Evolutionary conservation across 2,113 vertebrate genomes (phyloP), one percentile per base, ranked within the genome.

Genomic region (Ancistrus triradiatus): DNA sequence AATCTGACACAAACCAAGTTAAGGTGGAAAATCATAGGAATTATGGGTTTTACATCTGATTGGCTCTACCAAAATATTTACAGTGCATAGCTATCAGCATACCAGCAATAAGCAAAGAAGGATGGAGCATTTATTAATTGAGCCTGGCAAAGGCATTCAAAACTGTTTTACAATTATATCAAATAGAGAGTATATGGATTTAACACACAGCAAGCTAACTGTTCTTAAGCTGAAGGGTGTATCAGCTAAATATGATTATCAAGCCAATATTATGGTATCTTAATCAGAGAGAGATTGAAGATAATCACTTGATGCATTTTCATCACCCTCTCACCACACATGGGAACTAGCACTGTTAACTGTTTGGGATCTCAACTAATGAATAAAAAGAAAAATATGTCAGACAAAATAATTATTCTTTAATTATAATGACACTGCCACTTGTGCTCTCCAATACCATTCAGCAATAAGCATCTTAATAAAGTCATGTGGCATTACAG

Each of bases 41-140:
- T 62, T 62, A 55, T 46, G 17, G 17, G 33, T 33, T 38, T 42
- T 60, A 55, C 33, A 57, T 42, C 47, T 67, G 37, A 66, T 25
- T 66, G 57, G 58, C 63, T 50, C 37, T 17, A 66, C 2, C 2
- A 37, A 72, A 27, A 44, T 18, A 28, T 67, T 72, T 67, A 50
- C 19, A 58, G 48, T 44, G 37, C 15, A 13, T 66, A 60, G 11
- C 17, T 48, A 17, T 40, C 18, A 56, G 17, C 22, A 44, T 7
- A n/a, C 0, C 17, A 24, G 40, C 21, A 50, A 49, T 44, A 28
- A 3, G 1, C 21, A 46, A 22, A 64, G 10, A 31, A 47, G 60
- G 15, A 42, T 25, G 11, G n/a, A 38, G 31, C 22, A 14, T 37
- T 35, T 33, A 25, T 28, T 47, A 52, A 15, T 27, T 24, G 51